phyloP scores from a whole-genome alignment of 2,888 invertebrate genomes.

The Baccha elongata region DNA sequence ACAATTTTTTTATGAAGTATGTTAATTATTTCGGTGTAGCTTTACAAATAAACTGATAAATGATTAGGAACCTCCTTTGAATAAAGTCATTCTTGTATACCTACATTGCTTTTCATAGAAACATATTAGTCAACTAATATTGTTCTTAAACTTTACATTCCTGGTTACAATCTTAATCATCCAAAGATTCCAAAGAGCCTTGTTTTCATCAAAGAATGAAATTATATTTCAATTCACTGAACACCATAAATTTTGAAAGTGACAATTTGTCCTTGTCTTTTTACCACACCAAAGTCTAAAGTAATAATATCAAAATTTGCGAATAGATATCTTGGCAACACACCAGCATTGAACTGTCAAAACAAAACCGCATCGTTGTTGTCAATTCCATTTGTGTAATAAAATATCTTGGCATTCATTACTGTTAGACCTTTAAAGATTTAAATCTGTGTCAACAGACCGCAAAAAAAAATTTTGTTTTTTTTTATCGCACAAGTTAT shows the following conservation, averaged over 20 bases:
- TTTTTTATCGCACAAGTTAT: slow-evolving; percentile 29
- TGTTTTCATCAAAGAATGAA: no score
- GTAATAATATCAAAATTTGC: neutral
- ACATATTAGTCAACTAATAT: no score
- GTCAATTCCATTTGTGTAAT: slow-evolving; percentile 20
- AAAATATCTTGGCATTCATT: slow-evolving; percentile 11
- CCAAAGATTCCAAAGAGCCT: no score
- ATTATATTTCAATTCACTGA: neutral
- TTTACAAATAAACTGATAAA: no score
- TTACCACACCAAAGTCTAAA: neutral
- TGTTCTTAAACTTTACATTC: no score
- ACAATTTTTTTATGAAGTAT: no score
- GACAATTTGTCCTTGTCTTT: neutral
- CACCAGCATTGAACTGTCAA: slow-evolving; percentile 8
- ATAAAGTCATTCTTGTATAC: no score
- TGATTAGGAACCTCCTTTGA: no score
- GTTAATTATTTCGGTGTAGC: no score
- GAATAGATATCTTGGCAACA: neutral
- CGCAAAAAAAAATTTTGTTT: slow-evolving; percentile 11
- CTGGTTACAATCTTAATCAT: no score
- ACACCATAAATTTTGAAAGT: neutral
- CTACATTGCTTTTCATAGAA: no score
- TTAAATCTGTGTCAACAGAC: slow-evolving; percentile 51
- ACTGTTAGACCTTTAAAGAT: neutral
- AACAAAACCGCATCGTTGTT: slow-evolving; percentile 13